phyloP scores from a whole-genome alignment of 2,797 vertebrate genomes.

The Falco peregrinus region DNA sequence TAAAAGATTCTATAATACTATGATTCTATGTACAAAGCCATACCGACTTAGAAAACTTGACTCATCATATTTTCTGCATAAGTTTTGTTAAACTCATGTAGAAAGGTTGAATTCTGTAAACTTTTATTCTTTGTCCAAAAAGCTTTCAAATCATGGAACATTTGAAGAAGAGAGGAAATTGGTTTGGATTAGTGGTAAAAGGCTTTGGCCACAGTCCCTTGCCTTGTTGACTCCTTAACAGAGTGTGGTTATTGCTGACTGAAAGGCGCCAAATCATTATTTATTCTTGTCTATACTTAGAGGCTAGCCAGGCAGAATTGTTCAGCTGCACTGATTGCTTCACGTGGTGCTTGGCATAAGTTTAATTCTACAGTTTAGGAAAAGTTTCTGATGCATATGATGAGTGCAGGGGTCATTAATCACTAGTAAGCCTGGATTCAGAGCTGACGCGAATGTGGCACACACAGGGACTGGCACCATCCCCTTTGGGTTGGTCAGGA shows the following conservation, averaged over 20 bases:
- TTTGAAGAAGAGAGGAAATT: neutral
- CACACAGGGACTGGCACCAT: neutral
- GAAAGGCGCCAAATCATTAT: neutral
- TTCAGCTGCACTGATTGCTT: neutral
- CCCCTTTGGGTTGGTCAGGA: neutral
- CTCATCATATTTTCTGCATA: neutral
- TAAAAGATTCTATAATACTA: no score
- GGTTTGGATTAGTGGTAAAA: neutral
- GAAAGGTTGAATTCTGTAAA: neutral
- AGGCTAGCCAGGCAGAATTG: neutral
- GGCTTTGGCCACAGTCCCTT: neutral
- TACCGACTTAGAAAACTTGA: neutral
- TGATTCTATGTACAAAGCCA: neutral
- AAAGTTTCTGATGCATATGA: neutral
- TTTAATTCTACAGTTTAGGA: neutral
- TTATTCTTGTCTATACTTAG: neutral
- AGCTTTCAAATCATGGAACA: neutral
- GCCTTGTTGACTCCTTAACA: neutral
- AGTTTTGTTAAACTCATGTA: neutral
- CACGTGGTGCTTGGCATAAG: neutral
- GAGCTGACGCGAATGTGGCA: neutral
- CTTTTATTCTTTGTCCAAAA: neutral
- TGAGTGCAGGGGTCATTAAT: neutral
- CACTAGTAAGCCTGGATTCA: neutral
- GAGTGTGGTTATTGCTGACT: neutral